A percentile compares a stretch with the other conserved stretches of the same genome.
These are phyloP conservation scores for Sinosuthora webbiana DNA, from an alignment of 2,113 vertebrate species.

Conservation along the genomic window DNA sequence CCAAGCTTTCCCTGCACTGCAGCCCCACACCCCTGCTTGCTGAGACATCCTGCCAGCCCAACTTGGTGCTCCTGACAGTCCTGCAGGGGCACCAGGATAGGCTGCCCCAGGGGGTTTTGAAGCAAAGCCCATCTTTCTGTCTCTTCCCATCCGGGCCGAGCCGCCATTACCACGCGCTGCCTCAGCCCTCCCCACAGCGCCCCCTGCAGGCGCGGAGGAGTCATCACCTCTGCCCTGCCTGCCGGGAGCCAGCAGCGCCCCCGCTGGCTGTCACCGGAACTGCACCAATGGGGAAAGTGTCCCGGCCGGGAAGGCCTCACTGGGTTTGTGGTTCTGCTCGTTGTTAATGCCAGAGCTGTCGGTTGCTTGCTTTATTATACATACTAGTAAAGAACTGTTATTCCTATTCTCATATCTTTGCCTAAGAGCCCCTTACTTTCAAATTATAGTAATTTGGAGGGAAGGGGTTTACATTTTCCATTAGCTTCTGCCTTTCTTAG, in stretches of 20 bases:
- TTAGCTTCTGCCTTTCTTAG: neutral
- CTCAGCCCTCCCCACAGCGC: neutral
- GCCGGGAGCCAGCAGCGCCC: neutral
- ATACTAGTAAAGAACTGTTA: neutral
- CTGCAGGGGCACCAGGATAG: neutral
- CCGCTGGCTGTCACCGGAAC: neutral
- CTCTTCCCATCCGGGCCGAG: accelerated
- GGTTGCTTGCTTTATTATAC: neutral
- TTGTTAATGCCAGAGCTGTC: neutral
- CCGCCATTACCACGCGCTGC: neutral
- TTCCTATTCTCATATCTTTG: neutral
- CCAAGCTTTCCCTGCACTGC: neutral
- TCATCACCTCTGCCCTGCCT: neutral
- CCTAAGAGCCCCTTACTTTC: neutral
- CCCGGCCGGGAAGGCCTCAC: accelerated
- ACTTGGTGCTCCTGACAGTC: neutral
- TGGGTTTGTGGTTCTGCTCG: neutral
- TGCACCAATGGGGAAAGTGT: neutral
- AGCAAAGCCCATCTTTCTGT: neutral
- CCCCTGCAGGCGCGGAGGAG: neutral
- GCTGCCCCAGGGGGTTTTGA: too few species aligned
- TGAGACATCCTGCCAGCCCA: too few species aligned
- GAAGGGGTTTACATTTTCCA: neutral
- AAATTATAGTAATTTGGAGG: neutral
- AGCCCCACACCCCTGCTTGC: neutral